Conservation (phyloP, 2,797 vertebrate genomes). For the Sebastolobus alascanus region DNA sequence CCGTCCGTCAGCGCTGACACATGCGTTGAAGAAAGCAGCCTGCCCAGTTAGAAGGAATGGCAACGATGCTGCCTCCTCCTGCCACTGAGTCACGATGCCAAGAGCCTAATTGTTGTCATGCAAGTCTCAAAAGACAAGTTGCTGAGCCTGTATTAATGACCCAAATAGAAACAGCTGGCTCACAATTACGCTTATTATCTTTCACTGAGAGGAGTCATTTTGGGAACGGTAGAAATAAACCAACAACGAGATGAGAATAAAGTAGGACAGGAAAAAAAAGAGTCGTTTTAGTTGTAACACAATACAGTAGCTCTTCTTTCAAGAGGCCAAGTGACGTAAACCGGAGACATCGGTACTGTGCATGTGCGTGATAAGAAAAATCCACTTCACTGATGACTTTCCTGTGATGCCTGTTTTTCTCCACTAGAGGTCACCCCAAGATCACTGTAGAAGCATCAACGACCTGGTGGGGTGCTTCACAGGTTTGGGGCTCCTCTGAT, state of each 20-base stretch:
- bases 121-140: constrained; percentile 15
- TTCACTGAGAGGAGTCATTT: accelerated
- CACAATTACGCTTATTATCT: background rate
- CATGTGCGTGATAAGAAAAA: background rate
- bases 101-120: constrained; percentile 25
- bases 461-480: background rate
- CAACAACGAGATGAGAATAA: background rate
- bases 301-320: constrained; percentile 6
- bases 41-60: constrained; percentile 65
- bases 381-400: background rate
- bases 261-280: background rate
- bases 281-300: background rate
- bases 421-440: constrained; percentile 59
- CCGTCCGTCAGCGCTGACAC: constrained; percentile 32
- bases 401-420: background rate
- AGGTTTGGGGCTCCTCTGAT: background rate
- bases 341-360: background rate
- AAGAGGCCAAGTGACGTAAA: background rate
- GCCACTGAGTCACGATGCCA: constrained; percentile 64
- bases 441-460: background rate
- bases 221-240: background rate
- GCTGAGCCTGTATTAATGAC: background rate
- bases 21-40: constrained; percentile 26
- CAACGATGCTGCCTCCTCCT: constrained; percentile 44
- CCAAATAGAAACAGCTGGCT: background rate